phyloP scores from a whole-genome alignment of 2,888 invertebrate species.

The Dione juno region DNA sequence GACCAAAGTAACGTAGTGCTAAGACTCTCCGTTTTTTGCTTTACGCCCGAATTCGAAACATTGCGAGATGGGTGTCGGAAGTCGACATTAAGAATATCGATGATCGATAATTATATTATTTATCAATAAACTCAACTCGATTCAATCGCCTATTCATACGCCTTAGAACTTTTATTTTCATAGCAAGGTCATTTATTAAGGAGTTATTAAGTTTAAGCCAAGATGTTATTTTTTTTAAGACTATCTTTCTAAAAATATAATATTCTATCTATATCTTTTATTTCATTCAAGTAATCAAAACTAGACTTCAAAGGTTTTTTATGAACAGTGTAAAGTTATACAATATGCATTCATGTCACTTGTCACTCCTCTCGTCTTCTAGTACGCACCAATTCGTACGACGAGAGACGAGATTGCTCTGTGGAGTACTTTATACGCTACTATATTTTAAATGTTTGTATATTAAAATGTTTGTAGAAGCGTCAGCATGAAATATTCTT shows the following conservation, averaged over 20 bases:
- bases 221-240: not conserved
- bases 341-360: not conserved
- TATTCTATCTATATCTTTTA: not conserved
- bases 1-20: not conserved
- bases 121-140: not conserved
- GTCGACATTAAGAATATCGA: not conserved
- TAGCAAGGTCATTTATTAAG: not conserved
- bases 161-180: not conserved
- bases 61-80: not conserved
- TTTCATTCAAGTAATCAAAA: not conserved
- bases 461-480: not conserved
- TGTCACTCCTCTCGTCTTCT: not conserved
- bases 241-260: not conserved
- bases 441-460: not conserved
- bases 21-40: not conserved
- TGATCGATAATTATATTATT: not conserved
- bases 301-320: conserved; percentile 3
- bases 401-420: not conserved
- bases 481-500: not conserved
- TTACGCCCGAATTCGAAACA: not conserved
- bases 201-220: not conserved
- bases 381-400: not conserved
- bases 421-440: not conserved
- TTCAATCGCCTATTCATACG: not conserved
- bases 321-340: not conserved